Percentiles rank a stretch among this genome's conserved stretches.
Evolutionary conservation across 2,888 invertebrate genomes (phyloP).

Genomic region (Orthosia cruda): DNA sequence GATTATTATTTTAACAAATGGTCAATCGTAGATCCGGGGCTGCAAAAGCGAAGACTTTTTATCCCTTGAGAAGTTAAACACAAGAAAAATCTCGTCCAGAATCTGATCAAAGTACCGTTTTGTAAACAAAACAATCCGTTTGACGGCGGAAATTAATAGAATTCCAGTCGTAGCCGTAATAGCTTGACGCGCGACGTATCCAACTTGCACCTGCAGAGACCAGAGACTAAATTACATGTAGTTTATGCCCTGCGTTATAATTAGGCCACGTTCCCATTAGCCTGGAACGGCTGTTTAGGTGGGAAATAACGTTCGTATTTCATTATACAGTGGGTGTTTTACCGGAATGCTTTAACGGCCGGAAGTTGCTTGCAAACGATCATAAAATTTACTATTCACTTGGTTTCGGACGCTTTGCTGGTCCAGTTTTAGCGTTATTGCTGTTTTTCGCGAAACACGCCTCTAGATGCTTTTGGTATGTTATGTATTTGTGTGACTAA

Average conservation of each 20-base stretch:
- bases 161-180: conserved; percentile 7
- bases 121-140: conserved; percentile 19
- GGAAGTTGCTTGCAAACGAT: conserved; percentile 49
- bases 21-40: too few relatives aligned
- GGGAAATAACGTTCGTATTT: conserved; percentile 43
- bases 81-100: neutral
- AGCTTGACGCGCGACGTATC: conserved; percentile 24
- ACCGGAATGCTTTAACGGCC: conserved; percentile 55
- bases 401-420: conserved; percentile 29
- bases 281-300: conserved; percentile 44
- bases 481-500: too few relatives aligned
- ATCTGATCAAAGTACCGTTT: conserved; percentile 3
- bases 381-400: conserved; percentile 49
- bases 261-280: conserved; percentile 59
- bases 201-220: conserved; percentile 44
- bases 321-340: conserved; percentile 34
- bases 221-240: conserved; percentile 13
- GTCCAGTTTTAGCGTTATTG: conserved; percentile 30
- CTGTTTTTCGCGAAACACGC: conserved; percentile 27
- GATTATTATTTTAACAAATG: too few relatives aligned
- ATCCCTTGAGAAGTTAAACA: neutral
- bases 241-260: conserved; percentile 45
- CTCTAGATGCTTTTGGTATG: neutral
- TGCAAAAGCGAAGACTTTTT: neutral
- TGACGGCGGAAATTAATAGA: conserved; percentile 19